Evolutionary conservation across 2,113 vertebrate species (phyloP).

Genomic region (Archilochus colubris): DNA sequence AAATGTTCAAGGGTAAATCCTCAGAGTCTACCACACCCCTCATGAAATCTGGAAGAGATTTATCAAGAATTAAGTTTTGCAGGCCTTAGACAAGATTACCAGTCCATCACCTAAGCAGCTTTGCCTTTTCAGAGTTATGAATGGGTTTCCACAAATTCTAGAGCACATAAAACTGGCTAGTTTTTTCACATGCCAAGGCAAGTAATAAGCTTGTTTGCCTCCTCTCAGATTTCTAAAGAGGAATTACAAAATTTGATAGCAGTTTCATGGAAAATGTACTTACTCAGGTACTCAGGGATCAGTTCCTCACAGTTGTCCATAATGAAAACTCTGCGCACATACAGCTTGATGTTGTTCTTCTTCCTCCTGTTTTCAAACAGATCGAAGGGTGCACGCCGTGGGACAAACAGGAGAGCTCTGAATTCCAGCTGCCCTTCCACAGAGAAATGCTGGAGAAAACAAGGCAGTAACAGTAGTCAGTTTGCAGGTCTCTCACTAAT

Average conservation of each 20-base stretch:
- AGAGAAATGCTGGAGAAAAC: slow-evolving; percentile 87
- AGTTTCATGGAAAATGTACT: slow-evolving; percentile 59
- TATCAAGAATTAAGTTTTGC: rapidly evolving
- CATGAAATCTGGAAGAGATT: slow-evolving; percentile 83
- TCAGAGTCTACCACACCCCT: slow-evolving; percentile 97
- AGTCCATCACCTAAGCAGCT: rapidly evolving
- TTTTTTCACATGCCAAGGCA: background rate
- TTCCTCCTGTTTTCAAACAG: slow-evolving; percentile 96
- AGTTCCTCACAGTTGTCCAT: slow-evolving; percentile 98
- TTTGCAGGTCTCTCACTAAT: rapidly evolving
- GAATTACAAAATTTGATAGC: rapidly evolving
- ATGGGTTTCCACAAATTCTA: rapidly evolving
- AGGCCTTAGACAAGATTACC: rapidly evolving
- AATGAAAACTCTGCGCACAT: slow-evolving; percentile 97
- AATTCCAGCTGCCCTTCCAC: slow-evolving; percentile 98
- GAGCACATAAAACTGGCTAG: rapidly evolving
- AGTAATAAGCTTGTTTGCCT: rapidly evolving
- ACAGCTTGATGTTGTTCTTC: slow-evolving; percentile 96
- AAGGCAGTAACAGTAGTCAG: rapidly evolving
- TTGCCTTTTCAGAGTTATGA: rapidly evolving
- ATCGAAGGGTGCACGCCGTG: slow-evolving; percentile 91
- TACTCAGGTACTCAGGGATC: slow-evolving; percentile 95
- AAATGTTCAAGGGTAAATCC: slow-evolving; percentile 95
- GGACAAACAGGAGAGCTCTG: slow-evolving; percentile 91
- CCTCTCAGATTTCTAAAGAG: rapidly evolving